A percentile compares a stretch with the other conserved stretches of the same genome.
These are phyloP conservation scores for Heterohyrax brucei DNA, from an alignment of 2,797 vertebrate genomes.

Conservation along the genomic window DNA sequence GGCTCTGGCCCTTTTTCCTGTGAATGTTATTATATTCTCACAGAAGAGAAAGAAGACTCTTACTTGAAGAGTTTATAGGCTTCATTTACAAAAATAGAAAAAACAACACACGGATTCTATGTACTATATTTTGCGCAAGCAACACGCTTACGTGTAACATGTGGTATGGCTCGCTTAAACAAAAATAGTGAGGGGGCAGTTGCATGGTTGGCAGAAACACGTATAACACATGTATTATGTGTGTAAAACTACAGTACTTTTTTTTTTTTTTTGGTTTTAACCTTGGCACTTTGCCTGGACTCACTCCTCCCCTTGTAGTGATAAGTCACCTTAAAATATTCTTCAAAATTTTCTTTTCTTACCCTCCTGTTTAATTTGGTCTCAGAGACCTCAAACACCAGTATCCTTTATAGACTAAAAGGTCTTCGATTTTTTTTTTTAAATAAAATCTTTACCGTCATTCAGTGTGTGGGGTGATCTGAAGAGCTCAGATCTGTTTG, in stretches of 20 bases:
- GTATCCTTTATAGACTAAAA: conserved; percentile 50
- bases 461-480: background rate
- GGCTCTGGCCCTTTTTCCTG: background rate
- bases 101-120: background rate
- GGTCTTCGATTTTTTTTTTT: conserved; percentile 41
- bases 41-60: background rate
- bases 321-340: conserved; percentile 54
- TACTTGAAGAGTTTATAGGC: background rate
- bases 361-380: conserved; percentile 50
- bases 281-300: conserved; percentile 21
- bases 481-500: conserved; percentile 51
- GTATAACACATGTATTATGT: too few relatives aligned
- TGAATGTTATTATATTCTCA: background rate
- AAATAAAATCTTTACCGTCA: conserved; percentile 31
- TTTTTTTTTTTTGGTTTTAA: background rate
- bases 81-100: background rate
- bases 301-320: background rate
- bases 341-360: conserved; percentile 58
- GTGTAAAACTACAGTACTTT: too few relatives aligned
- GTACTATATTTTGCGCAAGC: background rate
- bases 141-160: too few relatives aligned
- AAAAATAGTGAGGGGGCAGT: too few relatives aligned
- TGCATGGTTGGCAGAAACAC: too few relatives aligned
- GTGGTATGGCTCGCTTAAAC: too few relatives aligned
- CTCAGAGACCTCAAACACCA: conserved; percentile 28